phyloP scores from a whole-genome alignment of 2,888 invertebrate genomes.

The Nysson spinosus region DNA sequence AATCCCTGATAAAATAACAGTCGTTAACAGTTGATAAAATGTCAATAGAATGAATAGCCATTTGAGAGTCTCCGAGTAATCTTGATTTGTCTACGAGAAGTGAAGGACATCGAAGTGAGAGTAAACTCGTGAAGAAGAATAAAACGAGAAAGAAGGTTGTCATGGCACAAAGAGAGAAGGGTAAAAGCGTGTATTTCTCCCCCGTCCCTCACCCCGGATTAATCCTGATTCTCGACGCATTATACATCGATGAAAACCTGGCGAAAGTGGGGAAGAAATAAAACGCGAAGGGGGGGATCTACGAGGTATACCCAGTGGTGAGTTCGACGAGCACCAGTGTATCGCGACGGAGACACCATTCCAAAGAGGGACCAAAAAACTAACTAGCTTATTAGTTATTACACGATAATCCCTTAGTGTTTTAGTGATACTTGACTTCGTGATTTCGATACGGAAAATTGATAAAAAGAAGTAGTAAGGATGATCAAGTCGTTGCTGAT shows the following conservation, averaged over 20 bases:
- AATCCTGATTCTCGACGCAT: conserved; percentile 56
- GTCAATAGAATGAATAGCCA: too few relatives aligned
- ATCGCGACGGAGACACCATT: conserved; percentile 68
- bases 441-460: conserved; percentile 3
- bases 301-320: conserved; percentile 71
- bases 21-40: too few relatives aligned
- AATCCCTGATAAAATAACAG: too few relatives aligned
- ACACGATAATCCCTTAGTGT: conserved; percentile 36
- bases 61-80: conserved; percentile 17
- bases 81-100: conserved; percentile 30
- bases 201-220: conserved; percentile 27
- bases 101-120: conserved; percentile 50
- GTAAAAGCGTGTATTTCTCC: conserved; percentile 36
- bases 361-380: conserved; percentile 66
- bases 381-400: conserved; percentile 8
- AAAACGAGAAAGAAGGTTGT: conserved; percentile 7
- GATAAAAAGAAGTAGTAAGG: conserved; percentile 13
- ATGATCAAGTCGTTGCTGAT: conserved; percentile 64
- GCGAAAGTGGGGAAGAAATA: conserved; percentile 74
- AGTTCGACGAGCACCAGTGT: conserved; percentile 68
- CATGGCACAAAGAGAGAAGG: conserved; percentile 25
- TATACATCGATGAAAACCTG: conserved; percentile 62
- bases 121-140: conserved; percentile 16
- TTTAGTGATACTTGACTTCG: conserved; percentile 20
- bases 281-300: conserved; percentile 68